Percentiles rank a stretch among this genome's conserved stretches.
Conservation (phyloP, 2,113 vertebrate genomes). For the Charina bottae region DNA sequence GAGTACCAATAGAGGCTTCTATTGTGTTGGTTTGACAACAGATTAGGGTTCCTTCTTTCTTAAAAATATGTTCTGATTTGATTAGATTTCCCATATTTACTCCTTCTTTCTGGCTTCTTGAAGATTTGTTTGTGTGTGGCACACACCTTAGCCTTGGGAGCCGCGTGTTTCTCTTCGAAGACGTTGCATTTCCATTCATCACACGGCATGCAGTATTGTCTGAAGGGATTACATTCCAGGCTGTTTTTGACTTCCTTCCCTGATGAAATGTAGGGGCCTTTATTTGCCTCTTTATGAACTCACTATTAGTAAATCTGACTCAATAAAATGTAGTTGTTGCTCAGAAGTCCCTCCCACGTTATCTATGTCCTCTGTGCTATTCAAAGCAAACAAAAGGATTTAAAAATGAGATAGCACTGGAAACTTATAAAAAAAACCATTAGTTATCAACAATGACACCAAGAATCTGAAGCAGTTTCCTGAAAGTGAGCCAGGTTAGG, state of each 20-base stretch:
- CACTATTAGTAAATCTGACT: conserved; percentile 37
- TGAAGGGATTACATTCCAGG: conserved; percentile 33
- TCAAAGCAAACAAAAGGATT: conserved; percentile 1
- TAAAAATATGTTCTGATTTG: neutral
- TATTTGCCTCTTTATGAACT: conserved; percentile 39
- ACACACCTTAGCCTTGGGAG: neutral
- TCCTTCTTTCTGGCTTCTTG: conserved; percentile 9
- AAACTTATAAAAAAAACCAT: conserved; percentile 17
- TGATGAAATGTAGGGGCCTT: conserved; percentile 29
- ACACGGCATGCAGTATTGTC: neutral
- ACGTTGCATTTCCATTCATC: conserved; percentile 37
- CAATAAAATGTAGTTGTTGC: conserved; percentile 17
- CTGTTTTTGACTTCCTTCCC: conserved; percentile 21
- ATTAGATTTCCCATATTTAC: conserved; percentile 14
- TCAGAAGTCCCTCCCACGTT: neutral
- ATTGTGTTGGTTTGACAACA: too few relatives aligned
- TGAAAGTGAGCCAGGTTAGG: neutral
- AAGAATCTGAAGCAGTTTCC: neutral
- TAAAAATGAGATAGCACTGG: neutral
- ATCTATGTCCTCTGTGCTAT: neutral
- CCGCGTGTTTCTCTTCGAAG: neutral
- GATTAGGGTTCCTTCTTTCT: neutral
- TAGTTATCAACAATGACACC: neutral
- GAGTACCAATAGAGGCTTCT: too few relatives aligned
- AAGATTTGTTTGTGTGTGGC: conserved; percentile 17